Evolutionary conservation across 2,113 vertebrate species (phyloP), one percentile per base, ranked within the genome.

Genomic region (Ornithorhynchus anatinus): DNA sequence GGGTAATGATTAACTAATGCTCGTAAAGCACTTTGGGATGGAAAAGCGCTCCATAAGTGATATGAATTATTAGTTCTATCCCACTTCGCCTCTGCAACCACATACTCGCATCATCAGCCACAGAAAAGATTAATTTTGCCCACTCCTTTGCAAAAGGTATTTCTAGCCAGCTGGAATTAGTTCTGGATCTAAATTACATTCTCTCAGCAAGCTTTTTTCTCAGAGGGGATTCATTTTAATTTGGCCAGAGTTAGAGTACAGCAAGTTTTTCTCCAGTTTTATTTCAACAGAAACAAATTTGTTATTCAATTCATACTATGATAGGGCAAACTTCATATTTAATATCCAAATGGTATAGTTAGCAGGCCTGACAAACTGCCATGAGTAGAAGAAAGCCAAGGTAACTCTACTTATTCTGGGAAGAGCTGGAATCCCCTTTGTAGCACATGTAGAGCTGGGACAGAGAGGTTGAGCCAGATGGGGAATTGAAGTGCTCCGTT

Each of bases 191-290:
- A 17, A 60, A 63, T 40, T 27, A 47, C 25, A 25, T 58, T 75
- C 27, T 60, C 69, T 85, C 44, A 59, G 69, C 69, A 62, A 75
- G 74, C 39, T 29, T 29, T 25, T 42, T 10, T 7, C 17, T 35
- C 58, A 67, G 64, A 44, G 72, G 7, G 19, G 59, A 40, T 27
- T 66, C 0, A 4, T 61, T 59, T 53, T 32, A 35, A 4, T 32
- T 32, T 17, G 2, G 66, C 29, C 19, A 2, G 3, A 11, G 22
- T 35, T 14, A 22, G 44, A 22, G 31, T 5, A 37, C 14, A 51
- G 6, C 36, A 22, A 0, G 9, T 1, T 2, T 35, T 14, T 31
- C 60, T n/a, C 50, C 29, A 39, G 32, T 31, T 51, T 7, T 17
- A 11, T 45, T 32, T 60, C 60, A 35, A 53, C 45, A 56, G 38